These are phyloP conservation scores for Halcyon leucocephala DNA, from an alignment of 2,797 vertebrate genomes.

Conservation along the genomic window DNA sequence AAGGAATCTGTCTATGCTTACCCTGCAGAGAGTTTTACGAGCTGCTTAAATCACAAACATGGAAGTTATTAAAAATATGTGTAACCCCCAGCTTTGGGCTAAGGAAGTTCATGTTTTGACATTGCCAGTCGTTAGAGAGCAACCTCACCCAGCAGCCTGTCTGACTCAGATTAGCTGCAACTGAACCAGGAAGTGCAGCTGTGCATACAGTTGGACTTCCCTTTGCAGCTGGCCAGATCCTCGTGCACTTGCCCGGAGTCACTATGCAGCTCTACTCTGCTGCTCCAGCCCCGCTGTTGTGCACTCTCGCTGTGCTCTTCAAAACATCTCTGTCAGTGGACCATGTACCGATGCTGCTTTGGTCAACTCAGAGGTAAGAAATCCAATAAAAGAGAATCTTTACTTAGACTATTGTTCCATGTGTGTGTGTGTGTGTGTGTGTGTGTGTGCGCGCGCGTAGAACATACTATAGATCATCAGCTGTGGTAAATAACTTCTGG, in stretches of 20 bases:
- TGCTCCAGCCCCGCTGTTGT: not conserved
- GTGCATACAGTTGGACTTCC: not conserved
- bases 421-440: fast-evolving
- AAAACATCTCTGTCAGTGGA: not conserved
- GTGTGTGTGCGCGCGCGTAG: fast-evolving
- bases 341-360: slow-evolving; percentile 64
- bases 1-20: not conserved
- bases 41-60: not conserved
- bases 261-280: not conserved
- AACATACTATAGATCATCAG: fast-evolving
- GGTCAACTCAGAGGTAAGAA: slow-evolving; percentile 68
- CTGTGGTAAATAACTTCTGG: not conserved
- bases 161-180: not conserved
- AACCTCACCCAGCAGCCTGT: not conserved
- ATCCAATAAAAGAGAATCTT: not conserved
- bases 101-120: not conserved
- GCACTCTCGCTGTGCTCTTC: not conserved
- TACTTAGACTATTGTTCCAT: fast-evolving
- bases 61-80: not conserved
- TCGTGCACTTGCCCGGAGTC: fast-evolving
- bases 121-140: not conserved
- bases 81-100: not conserved
- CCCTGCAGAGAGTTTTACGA: not conserved
- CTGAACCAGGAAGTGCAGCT: slow-evolving; percentile 2
- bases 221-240: not conserved